phyloP scores from a whole-genome alignment of 2,113 vertebrate species.

The Chlorodrepanis virens region DNA sequence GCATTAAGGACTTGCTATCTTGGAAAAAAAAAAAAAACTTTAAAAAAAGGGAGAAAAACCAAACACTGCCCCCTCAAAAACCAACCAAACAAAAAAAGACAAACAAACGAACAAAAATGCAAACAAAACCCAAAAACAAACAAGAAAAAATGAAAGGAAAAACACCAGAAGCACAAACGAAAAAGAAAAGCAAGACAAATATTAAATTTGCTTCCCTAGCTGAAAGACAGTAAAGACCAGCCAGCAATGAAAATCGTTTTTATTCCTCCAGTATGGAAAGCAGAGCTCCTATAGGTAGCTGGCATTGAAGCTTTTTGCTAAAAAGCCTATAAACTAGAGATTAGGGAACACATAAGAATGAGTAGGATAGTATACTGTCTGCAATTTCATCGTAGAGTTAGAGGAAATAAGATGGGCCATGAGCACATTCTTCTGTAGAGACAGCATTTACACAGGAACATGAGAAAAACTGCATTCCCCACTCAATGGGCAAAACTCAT shows the following conservation, averaged over 20 bases:
- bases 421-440: neutral
- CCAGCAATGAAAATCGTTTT: neutral
- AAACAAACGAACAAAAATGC: neutral
- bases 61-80: rapidly evolving
- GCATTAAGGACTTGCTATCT: neutral
- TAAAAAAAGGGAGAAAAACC: neutral
- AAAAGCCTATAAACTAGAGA: neutral
- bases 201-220: neutral
- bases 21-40: neutral
- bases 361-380: neutral
- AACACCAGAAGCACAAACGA: neutral
- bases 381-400: neutral
- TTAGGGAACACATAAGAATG: neutral
- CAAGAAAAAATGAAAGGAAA: neutral
- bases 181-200: neutral
- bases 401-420: neutral
- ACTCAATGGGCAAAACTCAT: neutral
- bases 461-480: neutral
- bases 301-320: neutral
- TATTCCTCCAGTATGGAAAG: neutral
- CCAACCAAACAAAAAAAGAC: neutral
- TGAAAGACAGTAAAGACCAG: neutral
- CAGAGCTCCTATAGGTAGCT: neutral
- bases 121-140: neutral
- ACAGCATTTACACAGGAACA: neutral